Base-by-base conservation (phyloP, 2,113 vertebrate species). In the Pseudorhombus dupliciocellatus region DNA sequence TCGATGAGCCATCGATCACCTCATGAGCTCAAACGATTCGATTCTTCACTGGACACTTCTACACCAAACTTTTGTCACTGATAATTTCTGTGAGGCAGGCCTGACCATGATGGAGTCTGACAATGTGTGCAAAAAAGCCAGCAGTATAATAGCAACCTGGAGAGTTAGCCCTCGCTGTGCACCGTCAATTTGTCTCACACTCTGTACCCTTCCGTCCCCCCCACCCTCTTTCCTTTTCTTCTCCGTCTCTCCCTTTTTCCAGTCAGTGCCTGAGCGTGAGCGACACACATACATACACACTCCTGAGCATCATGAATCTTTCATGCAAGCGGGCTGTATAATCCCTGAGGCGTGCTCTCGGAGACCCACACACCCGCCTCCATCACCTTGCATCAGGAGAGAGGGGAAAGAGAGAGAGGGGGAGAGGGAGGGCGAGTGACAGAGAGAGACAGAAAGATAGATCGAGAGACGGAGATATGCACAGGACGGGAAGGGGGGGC, bases 271-370 rank as follows among this genome's bases (percentile, higher is more conserved):
- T 63, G 71, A 86, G 72, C 22, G 11, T 63, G 65, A 84, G 66
- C 26, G 21, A 86, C 70, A 85, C 79, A 85, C 84, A 84, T 60
- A 75, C 72, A 77, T 52, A 64, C 66, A 59, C 48, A 68, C 71
- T 81, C 74, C 46, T 1, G 57, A 87, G 84, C 89, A 88, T 92
- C 91, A 94, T 93, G 92, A 93, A 94, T 93, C 92, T 94, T 94
- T 94, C 93, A 94, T 94, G 91, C 67, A 70, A 89, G 84, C 78
- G 58, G 82, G 87, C 89, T 89, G 87, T 91, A 89, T 93, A 94
- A 94, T 93, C 93, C 93, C 93, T 90, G 81, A 92, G 92, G 92
- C 92, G 87, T 91, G 90, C 88, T 92, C 84, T 80, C 67, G n/a
- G 70, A 87, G 81, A 84, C 86, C 76, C 79, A 86, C 79, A 79